phyloP scores from a whole-genome alignment of 2,888 invertebrate species.

The Lycia hirtaria region DNA sequence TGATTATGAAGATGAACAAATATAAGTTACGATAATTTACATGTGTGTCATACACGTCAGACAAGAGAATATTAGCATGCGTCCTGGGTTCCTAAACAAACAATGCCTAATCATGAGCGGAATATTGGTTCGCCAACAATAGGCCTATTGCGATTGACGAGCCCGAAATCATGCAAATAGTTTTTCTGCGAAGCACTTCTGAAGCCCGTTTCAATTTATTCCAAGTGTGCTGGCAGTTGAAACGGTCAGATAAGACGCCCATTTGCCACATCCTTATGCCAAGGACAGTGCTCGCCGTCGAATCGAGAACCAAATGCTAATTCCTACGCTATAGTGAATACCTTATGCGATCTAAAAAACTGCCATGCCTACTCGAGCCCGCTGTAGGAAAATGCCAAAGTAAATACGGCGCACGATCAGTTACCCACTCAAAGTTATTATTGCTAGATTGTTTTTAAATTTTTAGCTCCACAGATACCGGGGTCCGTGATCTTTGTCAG shows the following conservation, averaged over 20 bases:
- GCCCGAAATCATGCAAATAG: slow-evolving; percentile 47
- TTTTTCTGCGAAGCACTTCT: slow-evolving; percentile 43
- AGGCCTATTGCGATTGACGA: slow-evolving; percentile 47
- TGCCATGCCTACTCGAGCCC: slow-evolving; percentile 53
- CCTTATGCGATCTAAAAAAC: slow-evolving; percentile 69
- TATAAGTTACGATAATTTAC: slow-evolving; percentile 1
- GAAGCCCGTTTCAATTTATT: slow-evolving; percentile 43
- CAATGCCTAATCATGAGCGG: slow-evolving; percentile 51
- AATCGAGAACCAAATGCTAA: slow-evolving; percentile 78
- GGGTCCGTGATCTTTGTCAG: too few relatives aligned
- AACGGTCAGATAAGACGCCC: slow-evolving; percentile 65
- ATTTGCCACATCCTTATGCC: slow-evolving; percentile 80
- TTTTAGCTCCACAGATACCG: too few relatives aligned
- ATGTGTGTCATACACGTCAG: neutral
- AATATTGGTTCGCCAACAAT: slow-evolving; percentile 47
- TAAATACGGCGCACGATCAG: slow-evolving; percentile 51
- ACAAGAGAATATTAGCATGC: slow-evolving; percentile 25
- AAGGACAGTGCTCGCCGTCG: slow-evolving; percentile 69
- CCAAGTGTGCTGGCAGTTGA: slow-evolving; percentile 54
- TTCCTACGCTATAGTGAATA: slow-evolving; percentile 76
- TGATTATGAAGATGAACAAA: neutral
- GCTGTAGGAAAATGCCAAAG: slow-evolving; percentile 62
- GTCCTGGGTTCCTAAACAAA: slow-evolving; percentile 23
- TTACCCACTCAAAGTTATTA: too few relatives aligned
- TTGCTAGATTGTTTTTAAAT: too few relatives aligned